Evolutionary conservation across 2,888 invertebrate species (phyloP), one percentile per base, ranked within the genome.

Genomic region (Spisula solida): DNA sequence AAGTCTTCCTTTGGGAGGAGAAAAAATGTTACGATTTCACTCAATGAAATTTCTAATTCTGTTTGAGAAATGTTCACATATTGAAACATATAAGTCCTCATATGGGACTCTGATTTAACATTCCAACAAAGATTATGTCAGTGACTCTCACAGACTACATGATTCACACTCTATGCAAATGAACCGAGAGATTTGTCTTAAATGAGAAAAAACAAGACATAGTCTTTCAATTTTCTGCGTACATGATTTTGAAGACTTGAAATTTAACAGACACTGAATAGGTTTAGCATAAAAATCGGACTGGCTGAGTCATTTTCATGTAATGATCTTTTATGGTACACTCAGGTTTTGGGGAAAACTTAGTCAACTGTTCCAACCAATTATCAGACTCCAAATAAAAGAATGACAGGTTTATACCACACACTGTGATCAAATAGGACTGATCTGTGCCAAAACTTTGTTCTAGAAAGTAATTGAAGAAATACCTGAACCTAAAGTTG

Each of bases 91-190:
- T 75, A 66, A 75, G 75, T 75, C 75, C 75, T 75, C 75, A 75
- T 75, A 75, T 75, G 75, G 75, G 75, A 75, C 31, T 75, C 31
- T 83, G 75, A 83, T 83, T 75, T 83, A 60, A 75, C 83, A 83
- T 83, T 83, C 83, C 82, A 29, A 83, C 75, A 83, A 82, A 75
- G 70, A 48, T 29, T 83, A 83, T 75, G 83, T 75, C 66, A 75
- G 14, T 83, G 83, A 48, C 47, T 25, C 41, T 34, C 75, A 29
- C 55, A 5, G 31, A 51, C 66, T 83, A 31, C 70, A 79, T 85
- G 85, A 85, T 85, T 85, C 85, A 85, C 85, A 79, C 85, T 56
- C 55, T 79, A 85, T 85, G 85, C 79, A 85, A 85, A 85, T 83
- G 31, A 83, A 20, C 75, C 70, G 18, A 41, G 47, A 56, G 79